Evolutionary conservation across 2,113 vertebrate species (phyloP), one percentile per base, ranked within the genome.

Genomic region (Suncus etruscus): DNA sequence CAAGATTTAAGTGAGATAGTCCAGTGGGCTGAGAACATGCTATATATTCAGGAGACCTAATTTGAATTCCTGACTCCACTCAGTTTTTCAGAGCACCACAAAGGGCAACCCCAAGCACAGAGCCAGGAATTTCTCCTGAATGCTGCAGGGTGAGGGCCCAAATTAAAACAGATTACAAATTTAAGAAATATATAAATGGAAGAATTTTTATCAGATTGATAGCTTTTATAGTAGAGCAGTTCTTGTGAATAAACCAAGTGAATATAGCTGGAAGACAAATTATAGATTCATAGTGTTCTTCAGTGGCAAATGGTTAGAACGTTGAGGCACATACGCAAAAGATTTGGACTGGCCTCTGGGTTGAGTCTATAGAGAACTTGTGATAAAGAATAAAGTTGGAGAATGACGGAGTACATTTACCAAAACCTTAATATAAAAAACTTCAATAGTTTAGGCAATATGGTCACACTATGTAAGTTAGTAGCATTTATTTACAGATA

Each of bases 121-220:
- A 39, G 39, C 39, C 39, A 39, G 39, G 39, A 39, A 3, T 39
- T 3, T 3, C 39, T 14, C 10, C 18, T 12, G 54, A 54, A 16
- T 2, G 14, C 54, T 54, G 9, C 11, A 4, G 54, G 12, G 54
- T 14, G 54, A 15, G 54, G 39, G 3, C 39, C 39, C 39, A 39
- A 39, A 39, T 3, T 7, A 4, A 89, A 89, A 84, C 65, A 15
- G 6, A 4, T 66, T 70, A 12, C 3, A 14, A 24, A 1, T 22
- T 89, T 68, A 3, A 87, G 83, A 92, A 78, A 88, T 0, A 54
- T 29, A 61, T 27, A 74, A 25, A 69, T 74, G 79, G 18, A 80
- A 66, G 25, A 27, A 78, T 50, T 16, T 47, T 81, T 9, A 81
- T 90, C 65, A n/a, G 11, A 45, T 72, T 69, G 45, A 20, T 9